Conservation (phyloP, 2,888 invertebrate genomes). For the Anagyrus pseudococci region DNA sequence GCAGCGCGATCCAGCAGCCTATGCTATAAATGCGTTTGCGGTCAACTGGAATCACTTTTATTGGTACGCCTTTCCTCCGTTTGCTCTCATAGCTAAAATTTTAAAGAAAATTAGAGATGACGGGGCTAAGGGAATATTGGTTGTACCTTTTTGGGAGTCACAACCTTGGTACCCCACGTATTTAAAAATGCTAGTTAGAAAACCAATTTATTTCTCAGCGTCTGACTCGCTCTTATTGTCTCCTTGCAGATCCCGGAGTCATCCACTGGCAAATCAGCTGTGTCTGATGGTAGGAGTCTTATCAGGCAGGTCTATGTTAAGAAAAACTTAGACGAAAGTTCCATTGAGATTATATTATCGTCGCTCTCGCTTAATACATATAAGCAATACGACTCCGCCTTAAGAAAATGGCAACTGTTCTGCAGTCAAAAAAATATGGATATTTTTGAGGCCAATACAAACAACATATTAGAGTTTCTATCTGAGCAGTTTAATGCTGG, state of each 20-base stretch:
- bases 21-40: slow-evolving; percentile 24
- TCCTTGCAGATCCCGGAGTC: not conserved
- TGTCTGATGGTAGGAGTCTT: slow-evolving; percentile 7
- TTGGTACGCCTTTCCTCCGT: slow-evolving; percentile 36
- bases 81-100: slow-evolving; percentile 34
- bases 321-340: not conserved
- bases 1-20: slow-evolving; percentile 10
- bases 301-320: not conserved
- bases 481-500: slow-evolving; percentile 14
- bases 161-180: slow-evolving; percentile 49
- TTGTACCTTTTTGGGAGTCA: slow-evolving; percentile 46
- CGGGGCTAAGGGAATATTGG: slow-evolving; percentile 46
- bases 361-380: slow-evolving; percentile 16
- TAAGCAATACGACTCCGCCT: slow-evolving; percentile 27
- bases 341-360: not conserved
- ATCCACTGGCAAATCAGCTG: not conserved
- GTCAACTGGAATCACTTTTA: not conserved
- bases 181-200: not conserved
- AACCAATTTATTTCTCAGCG: not conserved
- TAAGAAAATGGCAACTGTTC: slow-evolving; percentile 22
- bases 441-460: not conserved
- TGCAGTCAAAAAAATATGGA: slow-evolving; percentile 1
- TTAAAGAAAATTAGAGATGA: slow-evolving; percentile 42
- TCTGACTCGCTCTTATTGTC: not conserved
- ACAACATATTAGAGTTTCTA: not conserved